phyloP scores from a whole-genome alignment of 2,888 invertebrate species.

The Nemurella pictetii region DNA sequence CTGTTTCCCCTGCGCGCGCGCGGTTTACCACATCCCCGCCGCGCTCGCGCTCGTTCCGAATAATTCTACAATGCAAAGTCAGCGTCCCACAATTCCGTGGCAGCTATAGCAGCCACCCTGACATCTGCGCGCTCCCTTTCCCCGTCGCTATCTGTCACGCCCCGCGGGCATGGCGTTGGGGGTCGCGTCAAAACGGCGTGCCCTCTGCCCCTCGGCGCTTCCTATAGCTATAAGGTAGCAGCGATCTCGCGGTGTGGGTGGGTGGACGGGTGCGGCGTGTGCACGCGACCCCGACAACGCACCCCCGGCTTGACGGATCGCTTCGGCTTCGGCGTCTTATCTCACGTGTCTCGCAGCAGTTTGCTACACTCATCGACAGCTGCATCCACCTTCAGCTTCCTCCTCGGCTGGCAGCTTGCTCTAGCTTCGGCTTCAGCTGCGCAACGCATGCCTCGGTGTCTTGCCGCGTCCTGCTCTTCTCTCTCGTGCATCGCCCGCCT shows the following conservation, averaged over 20 bases:
- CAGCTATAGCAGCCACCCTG: too few species aligned
- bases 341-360: not conserved
- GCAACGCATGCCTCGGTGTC: not conserved
- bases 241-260: not conserved
- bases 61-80: too few species aligned
- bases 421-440: not conserved
- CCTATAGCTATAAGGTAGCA: not conserved
- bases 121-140: too few species aligned
- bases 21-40: not conserved
- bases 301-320: not conserved
- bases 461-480: not conserved
- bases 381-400: not conserved
- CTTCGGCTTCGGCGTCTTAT: not conserved
- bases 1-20: not conserved
- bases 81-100: too few species aligned
- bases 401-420: not conserved
- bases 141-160: too few species aligned
- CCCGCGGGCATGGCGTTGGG: not conserved
- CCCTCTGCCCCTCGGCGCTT: not conserved
- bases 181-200: not conserved
- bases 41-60: too few species aligned
- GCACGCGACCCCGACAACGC: not conserved
- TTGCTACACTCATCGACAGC: not conserved
- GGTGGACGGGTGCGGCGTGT: too few species aligned
- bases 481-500: not conserved